Conservation (phyloP, 2,888 invertebrate genomes). For the Apamea epomidion region DNA sequence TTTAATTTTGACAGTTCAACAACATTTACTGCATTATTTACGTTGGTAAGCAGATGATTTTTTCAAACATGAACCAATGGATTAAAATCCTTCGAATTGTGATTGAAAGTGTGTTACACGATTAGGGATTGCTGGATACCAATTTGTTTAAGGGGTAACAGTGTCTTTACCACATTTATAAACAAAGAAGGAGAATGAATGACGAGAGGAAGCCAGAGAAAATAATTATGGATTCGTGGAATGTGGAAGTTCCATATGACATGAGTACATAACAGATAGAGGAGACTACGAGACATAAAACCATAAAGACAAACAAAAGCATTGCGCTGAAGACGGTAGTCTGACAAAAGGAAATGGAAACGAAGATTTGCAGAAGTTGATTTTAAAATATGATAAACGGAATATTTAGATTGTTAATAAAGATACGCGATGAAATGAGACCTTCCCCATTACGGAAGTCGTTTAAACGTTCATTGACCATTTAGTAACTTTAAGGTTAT, state of each 20-base stretch:
- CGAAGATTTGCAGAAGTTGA: background rate
- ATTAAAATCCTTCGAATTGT: background rate
- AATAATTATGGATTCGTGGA: background rate
- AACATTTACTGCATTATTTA: background rate
- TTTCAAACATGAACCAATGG: too few relatives aligned
- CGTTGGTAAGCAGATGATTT: background rate
- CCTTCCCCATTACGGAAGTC: background rate
- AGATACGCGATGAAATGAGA: constrained; percentile 5
- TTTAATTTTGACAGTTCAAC: background rate
- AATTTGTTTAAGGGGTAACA: background rate
- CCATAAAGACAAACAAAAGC: background rate
- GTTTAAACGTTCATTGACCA: background rate
- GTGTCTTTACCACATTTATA: background rate
- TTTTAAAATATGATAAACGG: constrained; percentile 6
- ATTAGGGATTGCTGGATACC: background rate
- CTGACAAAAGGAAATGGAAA: background rate
- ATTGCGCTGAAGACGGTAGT: background rate
- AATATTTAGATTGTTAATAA: constrained; percentile 21
- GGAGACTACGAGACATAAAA: background rate
- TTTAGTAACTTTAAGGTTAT: background rate
- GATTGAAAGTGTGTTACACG: background rate
- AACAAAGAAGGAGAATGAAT: background rate
- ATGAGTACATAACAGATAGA: too few relatives aligned
- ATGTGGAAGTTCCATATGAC: background rate
- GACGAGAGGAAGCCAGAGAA: background rate